These are phyloP conservation scores for Melanotaenia duboulayi DNA, from an alignment of 2,113 vertebrate genomes.

Conservation along the genomic window DNA sequence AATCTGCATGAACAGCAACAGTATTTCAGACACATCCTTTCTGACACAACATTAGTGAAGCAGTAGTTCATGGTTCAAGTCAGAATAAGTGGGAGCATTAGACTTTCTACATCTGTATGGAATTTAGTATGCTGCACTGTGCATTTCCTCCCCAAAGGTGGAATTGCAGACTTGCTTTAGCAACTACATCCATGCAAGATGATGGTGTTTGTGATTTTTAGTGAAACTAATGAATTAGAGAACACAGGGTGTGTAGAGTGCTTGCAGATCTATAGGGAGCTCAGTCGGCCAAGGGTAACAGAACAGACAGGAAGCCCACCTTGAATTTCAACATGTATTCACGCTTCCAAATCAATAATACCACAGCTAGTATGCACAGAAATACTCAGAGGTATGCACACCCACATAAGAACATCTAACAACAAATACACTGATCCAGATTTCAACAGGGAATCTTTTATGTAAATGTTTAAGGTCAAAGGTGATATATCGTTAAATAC, in stretches of 20 bases:
- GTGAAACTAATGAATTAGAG: conserved; percentile 75
- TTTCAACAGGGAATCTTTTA: conserved; percentile 18
- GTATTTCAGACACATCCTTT: conserved; percentile 10
- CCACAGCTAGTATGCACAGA: conserved; percentile 31
- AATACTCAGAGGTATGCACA: conserved; percentile 23
- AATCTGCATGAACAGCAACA: conserved; percentile 2
- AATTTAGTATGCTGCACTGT: conserved; percentile 64
- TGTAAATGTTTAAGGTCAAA: conserved; percentile 26
- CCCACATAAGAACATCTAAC: neutral
- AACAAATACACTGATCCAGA: conserved; percentile 3
- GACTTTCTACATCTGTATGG: conserved; percentile 50
- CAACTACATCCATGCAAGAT: conserved; percentile 50
- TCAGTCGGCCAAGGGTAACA: conserved; percentile 52
- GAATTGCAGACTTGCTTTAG: conserved; percentile 54
- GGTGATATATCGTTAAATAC: conserved; percentile 27
- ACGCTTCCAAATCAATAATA: conserved; percentile 70
- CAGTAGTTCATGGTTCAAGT: conserved; percentile 11
- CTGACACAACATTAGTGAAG: neutral
- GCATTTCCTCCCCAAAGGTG: conserved; percentile 52
- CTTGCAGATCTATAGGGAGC: conserved; percentile 59
- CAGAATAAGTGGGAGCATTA: conserved; percentile 9
- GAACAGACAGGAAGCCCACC: conserved; percentile 62
- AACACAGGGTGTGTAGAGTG: conserved; percentile 58
- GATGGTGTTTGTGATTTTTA: conserved; percentile 66
- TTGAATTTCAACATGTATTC: conserved; percentile 70